These are phyloP conservation scores for Scotopteryx bipunctaria DNA, from an alignment of 2,888 invertebrate genomes.

Conservation along the genomic window DNA sequence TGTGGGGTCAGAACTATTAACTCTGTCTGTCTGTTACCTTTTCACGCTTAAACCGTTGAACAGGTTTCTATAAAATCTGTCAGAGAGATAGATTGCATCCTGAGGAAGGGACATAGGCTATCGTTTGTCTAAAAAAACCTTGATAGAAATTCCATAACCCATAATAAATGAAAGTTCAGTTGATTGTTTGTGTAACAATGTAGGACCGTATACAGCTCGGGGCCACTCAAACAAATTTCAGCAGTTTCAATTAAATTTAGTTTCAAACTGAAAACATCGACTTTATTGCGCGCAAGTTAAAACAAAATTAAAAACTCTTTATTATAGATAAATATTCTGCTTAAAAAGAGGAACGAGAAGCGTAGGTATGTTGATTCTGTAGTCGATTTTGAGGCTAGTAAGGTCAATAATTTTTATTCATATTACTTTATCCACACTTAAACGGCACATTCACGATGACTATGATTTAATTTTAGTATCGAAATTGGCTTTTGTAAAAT, in stretches of 20 bases:
- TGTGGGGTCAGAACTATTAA: too few relatives aligned
- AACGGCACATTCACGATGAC: not conserved
- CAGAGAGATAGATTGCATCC: not conserved
- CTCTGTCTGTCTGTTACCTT: too few relatives aligned
- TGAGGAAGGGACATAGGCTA: too few relatives aligned
- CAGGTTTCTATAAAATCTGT: too few relatives aligned
- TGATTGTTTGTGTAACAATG: constrained; percentile 38
- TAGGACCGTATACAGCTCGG: constrained; percentile 41
- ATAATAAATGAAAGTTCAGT: constrained; percentile 39
- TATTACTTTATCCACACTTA: too few relatives aligned
- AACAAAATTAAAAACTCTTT: constrained; percentile 13
- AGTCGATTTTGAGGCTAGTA: too few relatives aligned
- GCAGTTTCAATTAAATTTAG: constrained; percentile 37
- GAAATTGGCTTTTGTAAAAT: constrained; percentile 22
- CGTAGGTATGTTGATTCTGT: too few relatives aligned
- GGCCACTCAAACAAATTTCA: constrained; percentile 35
- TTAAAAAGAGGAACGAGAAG: too few relatives aligned
- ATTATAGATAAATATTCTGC: too few relatives aligned
- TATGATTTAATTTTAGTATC: constrained; percentile 15
- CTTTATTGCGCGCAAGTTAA: constrained; percentile 19
- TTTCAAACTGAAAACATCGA: constrained; percentile 32
- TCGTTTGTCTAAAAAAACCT: not conserved
- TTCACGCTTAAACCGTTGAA: too few relatives aligned
- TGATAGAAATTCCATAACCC: constrained; percentile 12
- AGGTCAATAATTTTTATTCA: too few relatives aligned